A percentile compares a stretch with the other conserved stretches of the same genome.
Evolutionary conservation across 2,888 invertebrate species (phyloP).

Genomic region (Melipona bicolor): DNA sequence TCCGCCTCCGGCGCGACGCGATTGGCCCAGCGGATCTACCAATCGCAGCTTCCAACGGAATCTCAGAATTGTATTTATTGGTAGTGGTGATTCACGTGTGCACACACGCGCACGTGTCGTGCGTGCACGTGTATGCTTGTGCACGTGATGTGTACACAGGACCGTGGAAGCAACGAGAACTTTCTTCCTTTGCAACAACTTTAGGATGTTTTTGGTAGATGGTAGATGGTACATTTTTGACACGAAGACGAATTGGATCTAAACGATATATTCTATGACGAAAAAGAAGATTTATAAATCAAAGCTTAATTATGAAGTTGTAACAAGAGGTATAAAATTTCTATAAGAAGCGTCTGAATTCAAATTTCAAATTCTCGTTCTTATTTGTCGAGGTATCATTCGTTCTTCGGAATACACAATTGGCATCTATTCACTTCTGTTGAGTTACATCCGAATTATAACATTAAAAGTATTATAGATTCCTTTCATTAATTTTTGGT

Average conservation of each 20-base stretch:
- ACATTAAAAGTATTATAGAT: no score
- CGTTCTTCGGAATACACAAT: no score
- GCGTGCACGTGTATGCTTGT: background rate
- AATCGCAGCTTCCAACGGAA: constrained; percentile 56
- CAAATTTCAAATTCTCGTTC: no score
- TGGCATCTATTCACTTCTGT: no score
- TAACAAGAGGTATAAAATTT: no score
- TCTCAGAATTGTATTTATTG: constrained; percentile 1
- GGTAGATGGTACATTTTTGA: background rate
- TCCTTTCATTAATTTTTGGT: no score
- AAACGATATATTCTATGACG: no score
- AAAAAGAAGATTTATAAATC: no score
- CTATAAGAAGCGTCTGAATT: no score
- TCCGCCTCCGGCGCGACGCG: constrained; percentile 58
- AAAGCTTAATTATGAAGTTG: no score
- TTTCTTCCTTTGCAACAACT: background rate
- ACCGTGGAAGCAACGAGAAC: background rate
- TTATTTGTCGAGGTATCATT: no score
- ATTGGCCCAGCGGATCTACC: constrained; percentile 67
- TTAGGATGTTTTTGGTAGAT: background rate
- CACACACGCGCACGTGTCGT: background rate
- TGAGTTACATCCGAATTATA: no score
- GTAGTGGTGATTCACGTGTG: constrained; percentile 17
- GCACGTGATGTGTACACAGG: background rate
- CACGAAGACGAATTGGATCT: background rate